phyloP scores from a whole-genome alignment of 2,113 vertebrate genomes.

The Nyctereutes procyonoides region DNA sequence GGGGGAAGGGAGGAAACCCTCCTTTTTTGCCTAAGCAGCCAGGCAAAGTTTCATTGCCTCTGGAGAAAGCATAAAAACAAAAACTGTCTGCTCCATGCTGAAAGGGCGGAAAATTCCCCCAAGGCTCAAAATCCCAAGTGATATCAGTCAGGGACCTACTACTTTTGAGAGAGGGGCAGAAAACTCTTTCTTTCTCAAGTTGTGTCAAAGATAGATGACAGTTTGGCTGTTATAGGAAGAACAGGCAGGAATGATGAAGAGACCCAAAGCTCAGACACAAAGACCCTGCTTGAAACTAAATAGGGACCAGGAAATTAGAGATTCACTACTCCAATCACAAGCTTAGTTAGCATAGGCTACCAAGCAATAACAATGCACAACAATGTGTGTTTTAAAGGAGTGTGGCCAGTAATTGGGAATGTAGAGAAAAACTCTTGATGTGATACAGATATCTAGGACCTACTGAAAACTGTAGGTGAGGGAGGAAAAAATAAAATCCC shows the following conservation, averaged over 20 bases:
- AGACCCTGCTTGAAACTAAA: not conserved
- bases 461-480: not conserved
- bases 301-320: not conserved
- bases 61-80: not conserved
- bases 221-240: not conserved
- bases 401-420: not conserved
- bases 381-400: not conserved
- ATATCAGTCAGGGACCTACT: not conserved
- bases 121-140: not conserved
- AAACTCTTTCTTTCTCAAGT: not conserved
- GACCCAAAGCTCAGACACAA: not conserved
- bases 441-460: not conserved
- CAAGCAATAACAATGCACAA: not conserved
- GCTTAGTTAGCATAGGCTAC: not conserved
- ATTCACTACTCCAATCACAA: not conserved
- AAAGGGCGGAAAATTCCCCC: not conserved
- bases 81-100: not conserved
- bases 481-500: not conserved
- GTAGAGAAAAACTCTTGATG: not conserved
- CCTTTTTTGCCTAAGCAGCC: not conserved
- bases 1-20: not conserved
- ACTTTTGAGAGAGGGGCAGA: not conserved
- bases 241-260: not conserved
- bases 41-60: not conserved
- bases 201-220: not conserved